A percentile compares a stretch with the other conserved stretches of the same genome.
Evolutionary conservation across 2,888 invertebrate genomes (phyloP).

Genomic region (Hydrotaea diabolus): DNA sequence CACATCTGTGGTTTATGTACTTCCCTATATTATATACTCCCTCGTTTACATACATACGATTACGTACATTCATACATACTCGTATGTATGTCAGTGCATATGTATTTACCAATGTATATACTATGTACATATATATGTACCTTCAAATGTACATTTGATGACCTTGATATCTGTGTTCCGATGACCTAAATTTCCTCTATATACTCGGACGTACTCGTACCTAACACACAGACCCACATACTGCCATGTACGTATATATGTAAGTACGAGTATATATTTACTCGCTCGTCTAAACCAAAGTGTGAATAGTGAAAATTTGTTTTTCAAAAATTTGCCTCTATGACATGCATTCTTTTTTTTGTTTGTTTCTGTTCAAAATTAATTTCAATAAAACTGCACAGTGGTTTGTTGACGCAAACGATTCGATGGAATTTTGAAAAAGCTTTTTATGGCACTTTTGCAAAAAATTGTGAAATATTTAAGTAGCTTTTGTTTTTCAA

Average conservation of each 20-base stretch:
- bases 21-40: not conserved
- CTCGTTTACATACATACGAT: not conserved
- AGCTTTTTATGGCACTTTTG: too few relatives aligned
- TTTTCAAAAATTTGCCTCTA: not conserved
- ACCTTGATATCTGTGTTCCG: constrained; percentile 63
- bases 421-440: too few relatives aligned
- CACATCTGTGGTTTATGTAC: constrained; percentile 10
- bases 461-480: too few relatives aligned
- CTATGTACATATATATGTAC: not conserved
- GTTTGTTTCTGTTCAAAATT: not conserved
- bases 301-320: constrained; percentile 4
- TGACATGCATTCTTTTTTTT: not conserved
- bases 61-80: constrained; percentile 1
- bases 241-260: not conserved
- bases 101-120: not conserved
- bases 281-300: not conserved
- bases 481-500: too few relatives aligned
- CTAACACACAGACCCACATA: too few relatives aligned
- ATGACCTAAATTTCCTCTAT: constrained; percentile 60
- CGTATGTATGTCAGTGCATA: not conserved
- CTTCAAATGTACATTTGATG: constrained; percentile 18
- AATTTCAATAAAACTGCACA: constrained; percentile 21
- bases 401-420: not conserved
- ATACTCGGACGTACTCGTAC: not conserved
- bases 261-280: too few relatives aligned